Percentiles rank a stretch among this genome's conserved stretches.
These are phyloP conservation scores for Brachionus manjavacas DNA, from an alignment of 1,140 invertebrate species.

Conservation along the genomic window DNA sequence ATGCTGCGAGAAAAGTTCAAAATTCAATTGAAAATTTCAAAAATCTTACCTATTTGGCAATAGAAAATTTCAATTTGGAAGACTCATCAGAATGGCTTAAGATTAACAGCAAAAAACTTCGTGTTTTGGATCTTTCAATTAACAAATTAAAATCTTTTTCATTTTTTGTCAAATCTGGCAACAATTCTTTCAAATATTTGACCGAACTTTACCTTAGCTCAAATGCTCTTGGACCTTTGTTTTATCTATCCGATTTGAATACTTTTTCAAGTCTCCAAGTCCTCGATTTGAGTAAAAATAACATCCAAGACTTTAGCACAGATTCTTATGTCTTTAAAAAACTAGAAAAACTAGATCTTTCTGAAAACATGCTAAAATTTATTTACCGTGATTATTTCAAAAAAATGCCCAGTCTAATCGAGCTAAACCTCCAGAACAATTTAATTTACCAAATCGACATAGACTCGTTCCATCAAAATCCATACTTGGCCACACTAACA, in stretches of 20 bases:
- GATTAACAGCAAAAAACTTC: background rate
- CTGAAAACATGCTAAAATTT: background rate
- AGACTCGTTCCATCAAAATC: background rate
- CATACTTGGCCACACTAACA: background rate
- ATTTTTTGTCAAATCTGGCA: background rate
- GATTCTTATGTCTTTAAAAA: background rate
- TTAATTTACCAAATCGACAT: conserved; percentile 18
- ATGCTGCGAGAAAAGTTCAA: background rate
- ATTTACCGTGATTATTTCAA: conserved; percentile 4
- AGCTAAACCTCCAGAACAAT: background rate
- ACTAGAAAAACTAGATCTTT: background rate
- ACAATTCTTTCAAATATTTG: background rate
- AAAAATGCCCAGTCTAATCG: background rate
- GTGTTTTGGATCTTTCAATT: background rate
- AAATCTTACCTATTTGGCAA: background rate
- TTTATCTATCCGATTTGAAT: background rate
- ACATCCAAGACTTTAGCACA: background rate
- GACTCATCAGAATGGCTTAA: background rate
- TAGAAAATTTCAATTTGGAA: background rate
- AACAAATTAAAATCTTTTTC: background rate
- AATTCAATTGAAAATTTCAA: background rate
- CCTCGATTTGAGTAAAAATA: background rate
- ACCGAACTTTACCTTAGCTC: background rate
- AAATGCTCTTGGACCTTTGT: background rate
- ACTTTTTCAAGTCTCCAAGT: background rate